phyloP scores from a whole-genome alignment of 1,140 invertebrate genomes.

The Meloidogyne floridensis region DNA sequence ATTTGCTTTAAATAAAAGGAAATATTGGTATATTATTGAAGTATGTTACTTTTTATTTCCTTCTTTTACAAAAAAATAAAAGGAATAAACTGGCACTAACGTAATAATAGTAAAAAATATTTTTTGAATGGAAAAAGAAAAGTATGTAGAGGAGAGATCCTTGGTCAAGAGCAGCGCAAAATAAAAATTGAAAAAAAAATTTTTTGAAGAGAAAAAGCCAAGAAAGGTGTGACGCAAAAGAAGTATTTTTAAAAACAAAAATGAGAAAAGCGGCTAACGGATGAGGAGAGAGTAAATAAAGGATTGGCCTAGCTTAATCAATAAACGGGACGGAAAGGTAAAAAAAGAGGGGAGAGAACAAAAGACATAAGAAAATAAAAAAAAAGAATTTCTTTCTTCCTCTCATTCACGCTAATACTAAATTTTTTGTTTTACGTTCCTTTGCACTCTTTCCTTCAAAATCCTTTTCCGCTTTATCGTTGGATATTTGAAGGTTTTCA shows the following conservation, averaged over 20 bases:
- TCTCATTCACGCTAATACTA: neutral
- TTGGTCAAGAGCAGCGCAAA: constrained; percentile 1
- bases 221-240: neutral
- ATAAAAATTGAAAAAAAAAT: neutral
- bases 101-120: too few relatives aligned
- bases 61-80: too few relatives aligned
- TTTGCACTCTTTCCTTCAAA: neutral
- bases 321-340: neutral
- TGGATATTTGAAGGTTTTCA: too few relatives aligned
- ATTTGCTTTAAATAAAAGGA: too few relatives aligned
- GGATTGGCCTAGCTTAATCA: neutral
- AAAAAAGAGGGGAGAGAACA: neutral
- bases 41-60: too few relatives aligned
- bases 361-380: neutral
- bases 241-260: neutral
- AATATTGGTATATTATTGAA: too few relatives aligned
- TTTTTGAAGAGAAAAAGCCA: neutral
- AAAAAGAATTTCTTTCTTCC: neutral
- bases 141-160: neutral
- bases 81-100: too few relatives aligned
- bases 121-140: neutral
- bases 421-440: neutral
- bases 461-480: too few relatives aligned
- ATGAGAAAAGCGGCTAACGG: neutral
- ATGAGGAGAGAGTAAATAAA: neutral